Conservation (phyloP, 2,797 vertebrate genomes). For the Erpetoichthys calabaricus region DNA sequence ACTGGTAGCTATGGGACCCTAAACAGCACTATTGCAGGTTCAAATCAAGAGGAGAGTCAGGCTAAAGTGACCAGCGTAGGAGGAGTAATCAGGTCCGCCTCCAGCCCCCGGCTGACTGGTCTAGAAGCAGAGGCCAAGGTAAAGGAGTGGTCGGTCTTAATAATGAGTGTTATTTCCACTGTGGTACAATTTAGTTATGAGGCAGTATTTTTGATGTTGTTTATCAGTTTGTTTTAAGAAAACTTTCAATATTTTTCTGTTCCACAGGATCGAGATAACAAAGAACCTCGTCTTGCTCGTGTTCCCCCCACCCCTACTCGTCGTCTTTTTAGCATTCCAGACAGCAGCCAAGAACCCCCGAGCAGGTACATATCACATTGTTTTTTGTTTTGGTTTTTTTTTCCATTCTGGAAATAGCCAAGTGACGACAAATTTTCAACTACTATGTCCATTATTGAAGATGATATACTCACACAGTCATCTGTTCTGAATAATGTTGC, state of each 20-base stretch:
- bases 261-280: no score
- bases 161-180: no score
- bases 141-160: background rate
- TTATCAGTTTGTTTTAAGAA: no score
- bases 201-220: no score
- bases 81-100: conserved; percentile 61
- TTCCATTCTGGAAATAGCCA: no score
- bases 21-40: conserved; percentile 43
- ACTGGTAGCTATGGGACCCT: conserved; percentile 59
- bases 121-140: conserved; percentile 53
- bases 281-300: conserved; percentile 64
- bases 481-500: no score
- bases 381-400: no score
- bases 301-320: conserved; percentile 58
- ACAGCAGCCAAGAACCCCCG: conserved; percentile 48
- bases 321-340: conserved; percentile 54
- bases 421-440: no score
- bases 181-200: no score
- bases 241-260: no score
- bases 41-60: conserved; percentile 36
- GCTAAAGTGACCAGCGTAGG: conserved; percentile 26
- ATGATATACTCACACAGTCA: no score
- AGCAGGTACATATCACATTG: conserved; percentile 40
- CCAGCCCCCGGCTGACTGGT: conserved; percentile 57
- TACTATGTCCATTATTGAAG: no score